Evolutionary conservation across 2,888 invertebrate genomes (phyloP), one percentile per base, ranked within the genome.

Genomic region (Pelosia muscerda): DNA sequence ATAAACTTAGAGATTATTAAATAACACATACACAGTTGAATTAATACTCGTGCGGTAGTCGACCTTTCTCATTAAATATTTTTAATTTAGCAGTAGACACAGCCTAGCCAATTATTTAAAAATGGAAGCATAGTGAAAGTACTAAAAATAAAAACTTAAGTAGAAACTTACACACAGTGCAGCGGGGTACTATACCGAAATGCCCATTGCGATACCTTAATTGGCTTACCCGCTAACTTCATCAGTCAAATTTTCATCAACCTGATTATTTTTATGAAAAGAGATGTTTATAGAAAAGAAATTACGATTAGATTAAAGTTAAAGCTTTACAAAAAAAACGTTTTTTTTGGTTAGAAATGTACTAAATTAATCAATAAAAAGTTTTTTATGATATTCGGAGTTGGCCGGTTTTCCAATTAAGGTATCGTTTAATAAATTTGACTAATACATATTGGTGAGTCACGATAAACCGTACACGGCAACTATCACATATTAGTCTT

Each of bases 171-270:
- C 71, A 71, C 81, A 76, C 81, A 79, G 73, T 71, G 81, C 75
- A 90, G 90, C 90, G 90, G 90, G 92, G 91, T 90, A 90, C 90
- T 85, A 87, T 84, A 89, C 90, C 85, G 86, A 92, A 91, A 91
- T 91, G 91, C 90, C 90, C 88, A 85, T 87, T 38, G 13, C 15
- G 4, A 15, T 38, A 38, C 38, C 15, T 38, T 4, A 38, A 38
- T 38, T 38, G 38, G 38, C 38, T 15, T 15, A 38, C 38, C 15
- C 38, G 38, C 38, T 38, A 38, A 38, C 38, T 38, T 15, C 38
- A 38, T 38, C n/a, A n/a, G n/a, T n/a, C n/a, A n/a, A 34, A 34
- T 11, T 11, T 11, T 11, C 34, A 1, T 2, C 10, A 34, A 34
- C 2, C 11, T 1, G 34, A n/a, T n/a, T n/a, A n/a, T n/a, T n/a